phyloP scores from a whole-genome alignment of 2,113 vertebrate genomes.

The Formicarius rufipectus region DNA sequence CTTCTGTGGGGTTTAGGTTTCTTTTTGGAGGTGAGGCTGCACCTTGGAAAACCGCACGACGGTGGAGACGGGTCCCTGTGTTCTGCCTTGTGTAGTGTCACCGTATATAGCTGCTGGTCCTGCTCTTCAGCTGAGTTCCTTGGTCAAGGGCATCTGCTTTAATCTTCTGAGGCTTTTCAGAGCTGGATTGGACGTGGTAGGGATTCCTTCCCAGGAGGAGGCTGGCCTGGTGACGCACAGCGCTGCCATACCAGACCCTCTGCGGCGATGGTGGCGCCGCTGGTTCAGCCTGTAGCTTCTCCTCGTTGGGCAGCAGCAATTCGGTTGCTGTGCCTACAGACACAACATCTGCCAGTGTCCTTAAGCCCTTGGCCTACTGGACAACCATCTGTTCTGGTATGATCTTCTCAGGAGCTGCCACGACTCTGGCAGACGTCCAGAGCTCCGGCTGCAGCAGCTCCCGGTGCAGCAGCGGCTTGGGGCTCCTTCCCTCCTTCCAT shows the following conservation, averaged over 20 bases:
- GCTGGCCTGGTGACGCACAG: neutral
- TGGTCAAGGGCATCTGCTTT: neutral
- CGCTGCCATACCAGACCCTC: too few relatives aligned
- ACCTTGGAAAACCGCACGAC: neutral
- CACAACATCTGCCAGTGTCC: constrained; percentile 19
- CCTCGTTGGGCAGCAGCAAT: neutral
- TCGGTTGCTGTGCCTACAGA: constrained; percentile 19
- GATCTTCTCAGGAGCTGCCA: neutral
- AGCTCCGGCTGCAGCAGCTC: neutral
- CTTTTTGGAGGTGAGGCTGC: neutral
- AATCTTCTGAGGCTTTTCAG: neutral
- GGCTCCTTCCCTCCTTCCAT: neutral
- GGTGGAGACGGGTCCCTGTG: neutral
- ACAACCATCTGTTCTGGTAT: constrained; percentile 17
- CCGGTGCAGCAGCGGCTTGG: neutral
- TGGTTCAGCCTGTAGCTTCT: neutral
- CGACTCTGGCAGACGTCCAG: constrained; percentile 25
- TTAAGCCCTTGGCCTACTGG: neutral
- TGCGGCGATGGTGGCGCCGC: fast-evolving
- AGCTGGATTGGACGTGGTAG: neutral
- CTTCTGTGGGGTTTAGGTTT: neutral
- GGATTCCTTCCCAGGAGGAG: neutral
- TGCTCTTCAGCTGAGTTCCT: neutral
- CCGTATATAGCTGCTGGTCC: neutral
- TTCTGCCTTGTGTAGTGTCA: neutral